phyloP scores from a whole-genome alignment of 30 jellyfish, hydroid and myxozoan species.

The Pelagia noctiluca region DNA sequence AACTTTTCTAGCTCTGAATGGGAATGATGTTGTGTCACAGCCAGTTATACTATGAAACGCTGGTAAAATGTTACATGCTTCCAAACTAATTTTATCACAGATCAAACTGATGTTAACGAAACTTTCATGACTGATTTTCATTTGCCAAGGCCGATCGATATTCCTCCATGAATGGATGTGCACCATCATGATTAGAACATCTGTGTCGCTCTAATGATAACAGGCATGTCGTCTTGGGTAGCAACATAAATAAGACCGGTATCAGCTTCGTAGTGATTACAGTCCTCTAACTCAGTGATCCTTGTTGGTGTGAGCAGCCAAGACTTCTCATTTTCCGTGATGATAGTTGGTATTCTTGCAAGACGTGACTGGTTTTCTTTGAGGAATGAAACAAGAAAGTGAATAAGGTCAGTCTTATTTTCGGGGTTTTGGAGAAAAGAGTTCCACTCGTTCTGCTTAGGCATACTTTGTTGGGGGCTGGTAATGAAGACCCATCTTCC shows the following conservation, averaged over 20 bases:
- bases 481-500: slow-evolving; percentile 22
- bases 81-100: slow-evolving; percentile 41
- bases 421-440: slow-evolving; percentile 27
- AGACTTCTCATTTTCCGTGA: slow-evolving; percentile 49
- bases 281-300: slow-evolving; percentile 7
- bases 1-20: slow-evolving; percentile 43
- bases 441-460: slow-evolving; percentile 10
- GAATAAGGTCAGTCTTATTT: slow-evolving; percentile 24
- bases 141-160: slow-evolving; percentile 26
- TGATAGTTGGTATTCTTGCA: slow-evolving; percentile 14
- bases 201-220: slow-evolving; percentile 32
- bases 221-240: slow-evolving; percentile 18
- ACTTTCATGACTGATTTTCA: slow-evolving; percentile 43
- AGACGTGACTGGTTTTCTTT: slow-evolving; percentile 27
- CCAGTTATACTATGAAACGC: slow-evolving; percentile 47
- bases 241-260: slow-evolving; percentile 10
- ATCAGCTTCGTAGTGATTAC: slow-evolving; percentile 26
- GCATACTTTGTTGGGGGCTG: slow-evolving; percentile 33
- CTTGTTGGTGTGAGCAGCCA: not conserved
- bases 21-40: slow-evolving; percentile 43
- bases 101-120: slow-evolving; percentile 34
- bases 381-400: slow-evolving; percentile 16
- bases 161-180: not conserved
- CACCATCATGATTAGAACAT: slow-evolving; percentile 29
- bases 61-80: slow-evolving; percentile 39